These are phyloP conservation scores for Saturnia pavonia DNA, from an alignment of 2,888 invertebrate genomes.

Conservation along the genomic window DNA sequence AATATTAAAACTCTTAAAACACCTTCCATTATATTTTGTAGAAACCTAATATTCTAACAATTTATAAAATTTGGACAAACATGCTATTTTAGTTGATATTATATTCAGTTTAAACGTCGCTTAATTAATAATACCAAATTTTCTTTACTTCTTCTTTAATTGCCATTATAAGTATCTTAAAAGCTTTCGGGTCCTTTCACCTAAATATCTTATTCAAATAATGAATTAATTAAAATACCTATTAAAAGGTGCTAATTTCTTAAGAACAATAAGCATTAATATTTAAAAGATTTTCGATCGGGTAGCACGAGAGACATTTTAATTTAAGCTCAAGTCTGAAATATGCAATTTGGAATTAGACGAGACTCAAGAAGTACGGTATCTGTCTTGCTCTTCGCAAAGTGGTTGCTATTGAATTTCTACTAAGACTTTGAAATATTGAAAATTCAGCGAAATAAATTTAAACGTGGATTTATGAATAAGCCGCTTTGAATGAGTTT, in stretches of 20 bases:
- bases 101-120: neutral
- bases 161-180: neutral
- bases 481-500: neutral
- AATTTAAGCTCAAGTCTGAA: conserved; percentile 20
- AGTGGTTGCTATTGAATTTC: neutral
- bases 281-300: conserved; percentile 38
- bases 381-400: neutral
- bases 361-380: neutral
- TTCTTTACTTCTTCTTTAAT: no score
- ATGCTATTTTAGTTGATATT: neutral
- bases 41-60: no score
- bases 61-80: no score
- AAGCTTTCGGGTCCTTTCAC: neutral
- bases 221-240: conserved; percentile 34
- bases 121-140: no score
- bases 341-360: conserved; percentile 18
- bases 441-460: neutral
- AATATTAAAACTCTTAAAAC: no score
- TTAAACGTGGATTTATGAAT: no score
- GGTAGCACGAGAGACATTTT: conserved; percentile 31
- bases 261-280: conserved; percentile 37
- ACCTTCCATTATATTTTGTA: no score
- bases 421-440: neutral
- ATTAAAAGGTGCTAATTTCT: conserved; percentile 30
- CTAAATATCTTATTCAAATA: neutral